Base-by-base conservation (phyloP, 2,888 invertebrate species). In the Ormyrus thymus region DNA sequence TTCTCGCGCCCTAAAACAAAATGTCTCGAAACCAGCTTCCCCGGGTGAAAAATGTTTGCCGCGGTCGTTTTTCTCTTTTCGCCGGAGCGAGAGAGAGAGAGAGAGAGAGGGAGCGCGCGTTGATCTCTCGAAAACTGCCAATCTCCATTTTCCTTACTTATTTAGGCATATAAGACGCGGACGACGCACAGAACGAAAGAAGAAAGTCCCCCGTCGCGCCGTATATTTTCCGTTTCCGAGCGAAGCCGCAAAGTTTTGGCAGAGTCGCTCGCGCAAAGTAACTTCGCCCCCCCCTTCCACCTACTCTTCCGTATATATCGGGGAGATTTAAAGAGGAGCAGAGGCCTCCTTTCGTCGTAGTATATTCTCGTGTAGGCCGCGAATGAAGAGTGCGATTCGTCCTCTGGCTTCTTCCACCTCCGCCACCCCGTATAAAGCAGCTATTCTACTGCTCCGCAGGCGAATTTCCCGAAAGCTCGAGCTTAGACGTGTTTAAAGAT, bases 301-400 rank as follows among this genome's bases (percentile, higher is more conserved):
- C 43, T 4, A 46, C 10, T 29, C 45, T 13, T 9, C 51, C 7
- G 11, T 55, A 59, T 80, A 80, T 66, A 81, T 82, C 75, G 79
- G 66, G 51, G 83, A 81, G 84, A 83, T 83, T 83, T 83, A 82
- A 73, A 81, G 79, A 81, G 76, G 66, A 77, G 69, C 69, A 61
- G 81, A 82, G 79, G 48, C 74, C 65, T 51, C 65, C 48, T 53
- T 66, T 62, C 61, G 10, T 50, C 81, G 85, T 84, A 87, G 87
- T 88, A 88, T 87, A 86, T 88, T 87, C 86, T 88, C 85, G 84
- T 87, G 85, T 86, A 88, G 85, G 82, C 75, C 76, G 66, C 68
- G 64, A 61, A 75, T 71, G 75, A 71, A 79, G 51, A 79, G 79
- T 61, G 68, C 58, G 69, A 78, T 72, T 81, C 61, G 48, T 46